Evolutionary conservation across 2,888 invertebrate species (phyloP).

Genomic region (Zygothrica quintamaculata): DNA sequence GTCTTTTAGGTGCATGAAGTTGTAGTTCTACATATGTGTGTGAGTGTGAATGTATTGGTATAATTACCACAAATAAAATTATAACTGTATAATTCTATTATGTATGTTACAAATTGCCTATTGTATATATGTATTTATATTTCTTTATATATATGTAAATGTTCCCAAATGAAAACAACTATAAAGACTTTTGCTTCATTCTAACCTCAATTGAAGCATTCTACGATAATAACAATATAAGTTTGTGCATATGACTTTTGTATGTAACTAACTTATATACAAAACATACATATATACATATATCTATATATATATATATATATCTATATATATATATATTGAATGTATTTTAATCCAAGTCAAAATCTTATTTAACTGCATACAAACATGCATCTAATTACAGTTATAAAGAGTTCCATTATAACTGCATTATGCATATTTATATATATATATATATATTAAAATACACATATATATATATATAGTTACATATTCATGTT

Average conservation of each 20-base stretch:
- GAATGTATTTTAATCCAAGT: slow-evolving; percentile 45
- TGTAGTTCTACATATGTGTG: no score
- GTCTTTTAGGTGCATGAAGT: slow-evolving; percentile 1
- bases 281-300: neutral
- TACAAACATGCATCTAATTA: slow-evolving; percentile 18
- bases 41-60: slow-evolving; percentile 5
- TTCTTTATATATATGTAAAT: no score
- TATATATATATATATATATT: slow-evolving; percentile 6
- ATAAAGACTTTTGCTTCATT: slow-evolving; percentile 79
- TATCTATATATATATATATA: neutral
- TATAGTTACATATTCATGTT: neutral
- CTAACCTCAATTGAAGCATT: slow-evolving; percentile 72
- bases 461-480: neutral
- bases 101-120: slow-evolving; percentile 8
- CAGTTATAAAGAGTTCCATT: slow-evolving; percentile 24
- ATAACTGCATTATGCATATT: neutral
- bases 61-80: slow-evolving; percentile 30
- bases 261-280: slow-evolving; percentile 32
- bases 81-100: slow-evolving; percentile 56
- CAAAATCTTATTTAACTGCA: no score
- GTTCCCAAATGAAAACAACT: slow-evolving; percentile 67
- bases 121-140: slow-evolving; percentile 61
- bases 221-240: slow-evolving; percentile 63
- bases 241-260: slow-evolving; percentile 62
- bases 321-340: neutral